A percentile compares a stretch with the other conserved stretches of the same genome.
Conservation (phyloP, 2,797 vertebrate species). For the Labeo calbasu region DNA sequence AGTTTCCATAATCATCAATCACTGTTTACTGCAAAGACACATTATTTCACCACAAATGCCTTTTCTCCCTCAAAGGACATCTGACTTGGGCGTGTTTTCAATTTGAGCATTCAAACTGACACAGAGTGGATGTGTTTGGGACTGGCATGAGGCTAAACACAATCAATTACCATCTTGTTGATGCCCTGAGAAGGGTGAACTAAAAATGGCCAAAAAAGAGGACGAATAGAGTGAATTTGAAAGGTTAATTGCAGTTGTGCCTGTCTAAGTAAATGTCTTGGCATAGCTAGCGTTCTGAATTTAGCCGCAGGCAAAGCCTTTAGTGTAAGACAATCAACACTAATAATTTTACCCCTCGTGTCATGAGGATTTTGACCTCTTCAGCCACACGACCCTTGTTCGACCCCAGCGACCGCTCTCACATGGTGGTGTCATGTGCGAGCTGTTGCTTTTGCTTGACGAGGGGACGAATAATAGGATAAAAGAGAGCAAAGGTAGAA, state of each 20-base stretch:
- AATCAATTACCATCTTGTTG: slow-evolving; percentile 29
- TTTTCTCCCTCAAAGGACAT: neutral
- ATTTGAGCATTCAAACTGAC: neutral
- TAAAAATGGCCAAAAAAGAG: slow-evolving; percentile 26
- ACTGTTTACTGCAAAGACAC: neutral
- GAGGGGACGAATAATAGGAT: neutral
- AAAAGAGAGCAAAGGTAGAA: neutral
- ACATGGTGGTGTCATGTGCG: neutral
- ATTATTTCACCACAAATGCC: neutral
- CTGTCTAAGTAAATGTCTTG: slow-evolving; percentile 40
- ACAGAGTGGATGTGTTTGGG: slow-evolving; percentile 7
- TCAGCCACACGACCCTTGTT: neutral
- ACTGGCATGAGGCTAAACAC: slow-evolving; percentile 18
- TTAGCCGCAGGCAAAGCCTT: slow-evolving; percentile 31
- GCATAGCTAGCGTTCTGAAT: slow-evolving; percentile 24
- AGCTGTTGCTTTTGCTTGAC: neutral
- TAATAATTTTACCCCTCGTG: slow-evolving; percentile 21
- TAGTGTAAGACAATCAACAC: slow-evolving; percentile 37
- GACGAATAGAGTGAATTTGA: slow-evolving; percentile 16
- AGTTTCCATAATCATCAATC: neutral
- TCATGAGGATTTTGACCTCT: slow-evolving; percentile 12
- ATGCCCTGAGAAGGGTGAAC: slow-evolving; percentile 35
- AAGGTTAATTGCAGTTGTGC: slow-evolving; percentile 51
- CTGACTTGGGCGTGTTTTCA: neutral
- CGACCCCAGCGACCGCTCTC: neutral